Base-by-base conservation (phyloP, 2,888 invertebrate species). In the Ormia ochracea region DNA sequence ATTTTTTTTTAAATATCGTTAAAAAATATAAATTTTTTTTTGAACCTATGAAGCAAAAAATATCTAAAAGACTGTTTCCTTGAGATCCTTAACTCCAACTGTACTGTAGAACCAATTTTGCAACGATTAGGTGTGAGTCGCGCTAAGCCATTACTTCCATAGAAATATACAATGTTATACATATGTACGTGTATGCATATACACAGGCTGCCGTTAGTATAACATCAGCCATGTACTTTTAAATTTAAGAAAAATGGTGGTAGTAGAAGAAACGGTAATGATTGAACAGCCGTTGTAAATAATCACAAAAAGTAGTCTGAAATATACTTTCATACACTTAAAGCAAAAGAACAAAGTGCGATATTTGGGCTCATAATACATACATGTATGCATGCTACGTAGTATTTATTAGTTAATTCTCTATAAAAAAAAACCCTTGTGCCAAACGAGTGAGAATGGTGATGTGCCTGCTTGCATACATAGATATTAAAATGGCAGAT, bases 1-100 rank as follows among this genome's bases (percentile, higher is more conserved):
- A n/a, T n/a, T n/a, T n/a, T n/a, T n/a, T n/a, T n/a, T n/a, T n/a
- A n/a, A n/a, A n/a, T n/a, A n/a, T n/a, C n/a, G n/a, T n/a, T n/a
- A n/a, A n/a, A n/a, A n/a, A n/a, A n/a, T n/a, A n/a, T n/a, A n/a
- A n/a, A n/a, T 23, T 36, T 3, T 48, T 33, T 52, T 23, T 68
- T 7, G 17, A 23, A 33, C 65, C 70, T 78, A 54, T 72, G 65
- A 26, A 69, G 69, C 65, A 70, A 76, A 73, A 69, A 14, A 48
- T 4, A 45, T 26, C 26, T 23, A 28, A 84, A 86, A 82, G 87
- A 88, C 88, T 86, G 86, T 82, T 83, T 82, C 77, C 83, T 83
- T 83, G 82, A 79, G 83, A 82, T 83, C 83, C 83, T 85, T 80
- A 83, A 84, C 82, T 85, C 85, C 80, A 86, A 87, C 87, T 87